phyloP scores from a whole-genome alignment of 2,113 vertebrate genomes.

The Microtus pennsylvanicus region DNA sequence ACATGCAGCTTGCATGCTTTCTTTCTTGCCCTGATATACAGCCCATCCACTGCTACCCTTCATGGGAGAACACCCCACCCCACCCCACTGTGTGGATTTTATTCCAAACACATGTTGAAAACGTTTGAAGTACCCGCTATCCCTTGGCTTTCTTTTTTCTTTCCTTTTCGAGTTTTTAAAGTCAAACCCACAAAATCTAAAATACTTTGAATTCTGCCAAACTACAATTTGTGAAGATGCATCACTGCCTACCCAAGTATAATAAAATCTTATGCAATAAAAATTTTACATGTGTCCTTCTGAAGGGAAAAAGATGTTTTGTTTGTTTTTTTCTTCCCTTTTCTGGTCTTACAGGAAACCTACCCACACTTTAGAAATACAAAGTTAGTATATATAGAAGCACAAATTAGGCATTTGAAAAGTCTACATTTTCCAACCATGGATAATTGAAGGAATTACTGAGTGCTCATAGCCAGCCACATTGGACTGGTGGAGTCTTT shows the following conservation, averaged over 20 bases:
- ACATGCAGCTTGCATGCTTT: slow-evolving; percentile 47
- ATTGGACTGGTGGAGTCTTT: slow-evolving; percentile 29
- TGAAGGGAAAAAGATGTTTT: slow-evolving; percentile 42
- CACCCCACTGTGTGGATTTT: slow-evolving; percentile 72
- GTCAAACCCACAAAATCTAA: slow-evolving; percentile 75
- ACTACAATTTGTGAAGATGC: slow-evolving; percentile 77
- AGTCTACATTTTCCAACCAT: slow-evolving; percentile 85
- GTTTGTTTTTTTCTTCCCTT: slow-evolving; percentile 66
- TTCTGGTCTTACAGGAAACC: slow-evolving; percentile 85
- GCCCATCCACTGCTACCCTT: slow-evolving; percentile 63
- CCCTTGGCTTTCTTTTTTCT: slow-evolving; percentile 72
- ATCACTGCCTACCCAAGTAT: slow-evolving; percentile 70
- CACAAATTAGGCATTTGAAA: slow-evolving; percentile 85
- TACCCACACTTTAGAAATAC: slow-evolving; percentile 85
- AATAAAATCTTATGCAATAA: slow-evolving; percentile 74
- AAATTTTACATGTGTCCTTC: slow-evolving; percentile 83
- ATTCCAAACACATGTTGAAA: slow-evolving; percentile 82
- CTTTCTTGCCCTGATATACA: slow-evolving; percentile 75
- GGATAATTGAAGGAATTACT: slow-evolving; percentile 80
- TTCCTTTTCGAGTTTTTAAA: slow-evolving; percentile 30
- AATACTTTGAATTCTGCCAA: slow-evolving; percentile 77
- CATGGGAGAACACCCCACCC: slow-evolving; percentile 64
- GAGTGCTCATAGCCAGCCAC: slow-evolving; percentile 46
- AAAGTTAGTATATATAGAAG: slow-evolving; percentile 87
- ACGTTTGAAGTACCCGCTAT: slow-evolving; percentile 80